A percentile compares a stretch with the other conserved stretches of the same genome.
Evolutionary conservation across 2,888 invertebrate species (phyloP).

Genomic region (Plebejus argus): DNA sequence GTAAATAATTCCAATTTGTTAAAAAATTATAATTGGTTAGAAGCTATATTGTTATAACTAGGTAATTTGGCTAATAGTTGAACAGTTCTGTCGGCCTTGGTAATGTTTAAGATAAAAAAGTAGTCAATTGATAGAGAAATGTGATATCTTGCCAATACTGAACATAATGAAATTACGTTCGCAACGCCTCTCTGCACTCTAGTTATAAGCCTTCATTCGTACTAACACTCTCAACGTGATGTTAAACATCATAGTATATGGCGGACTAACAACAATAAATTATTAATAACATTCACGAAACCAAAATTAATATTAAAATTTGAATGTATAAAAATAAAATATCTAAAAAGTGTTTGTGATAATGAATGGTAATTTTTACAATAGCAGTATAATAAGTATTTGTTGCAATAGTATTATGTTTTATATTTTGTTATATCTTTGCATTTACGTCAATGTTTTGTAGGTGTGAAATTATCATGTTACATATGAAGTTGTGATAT

Average conservation of each 20-base stretch:
- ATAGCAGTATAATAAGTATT: slow-evolving; percentile 19
- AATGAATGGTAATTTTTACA: not conserved
- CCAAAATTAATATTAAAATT: not conserved
- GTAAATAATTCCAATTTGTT: not conserved
- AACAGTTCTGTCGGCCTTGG: not conserved
- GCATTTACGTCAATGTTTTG: slow-evolving; percentile 27
- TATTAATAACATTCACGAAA: not conserved
- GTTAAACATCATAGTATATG: not conserved
- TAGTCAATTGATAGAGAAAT: slow-evolving; percentile 37
- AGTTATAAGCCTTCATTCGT: not conserved
- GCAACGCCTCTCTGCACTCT: slow-evolving; percentile 8
- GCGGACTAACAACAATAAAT: not conserved
- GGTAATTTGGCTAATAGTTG: not conserved
- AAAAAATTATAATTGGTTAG: not conserved
- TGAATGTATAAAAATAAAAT: not conserved
- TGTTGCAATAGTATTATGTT: slow-evolving; percentile 30
- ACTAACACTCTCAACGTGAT: not conserved
- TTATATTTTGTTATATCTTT: slow-evolving; percentile 28
- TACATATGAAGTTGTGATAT: slow-evolving; percentile 28
- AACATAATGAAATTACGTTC: slow-evolving; percentile 12
- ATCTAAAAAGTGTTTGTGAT: not conserved
- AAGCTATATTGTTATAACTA: slow-evolving; percentile 1
- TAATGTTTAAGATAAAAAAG: slow-evolving; percentile 9
- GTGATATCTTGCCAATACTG: slow-evolving; percentile 34
- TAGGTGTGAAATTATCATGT: slow-evolving; percentile 25